phyloP scores from a whole-genome alignment of 2,797 vertebrate species.

The Darevskia mixta region DNA sequence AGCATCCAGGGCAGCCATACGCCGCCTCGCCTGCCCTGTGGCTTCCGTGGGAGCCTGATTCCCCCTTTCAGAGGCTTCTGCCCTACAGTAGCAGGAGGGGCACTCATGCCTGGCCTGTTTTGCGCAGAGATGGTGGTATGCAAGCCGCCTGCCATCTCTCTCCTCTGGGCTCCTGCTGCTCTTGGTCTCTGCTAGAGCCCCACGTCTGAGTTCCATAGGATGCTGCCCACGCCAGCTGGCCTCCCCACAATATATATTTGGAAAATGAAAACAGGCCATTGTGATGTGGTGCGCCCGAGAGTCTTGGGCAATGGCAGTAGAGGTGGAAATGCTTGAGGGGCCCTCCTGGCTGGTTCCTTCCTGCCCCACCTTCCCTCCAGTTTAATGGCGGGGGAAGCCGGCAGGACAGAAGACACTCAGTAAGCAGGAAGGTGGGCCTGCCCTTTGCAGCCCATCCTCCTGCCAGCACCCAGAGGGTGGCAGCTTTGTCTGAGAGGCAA shows the following conservation, averaged over 20 bases:
- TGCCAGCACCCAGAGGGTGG: neutral
- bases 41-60: neutral
- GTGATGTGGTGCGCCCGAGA: too few species aligned
- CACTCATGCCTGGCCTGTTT: neutral
- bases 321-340: too few species aligned
- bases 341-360: neutral
- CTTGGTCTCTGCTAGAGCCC: neutral
- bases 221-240: neutral
- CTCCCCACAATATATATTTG: too few species aligned
- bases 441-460: neutral
- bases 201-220: neutral
- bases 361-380: accelerated
- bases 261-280: too few species aligned
- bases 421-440: too few species aligned
- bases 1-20: too few species aligned
- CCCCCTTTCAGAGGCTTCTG: neutral
- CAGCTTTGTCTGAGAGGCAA: neutral
- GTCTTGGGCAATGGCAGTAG: neutral
- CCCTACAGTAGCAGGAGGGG: neutral
- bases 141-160: neutral
- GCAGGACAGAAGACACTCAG: too few species aligned
- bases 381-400: too few species aligned
- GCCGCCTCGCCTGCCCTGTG: neutral
- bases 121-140: neutral
- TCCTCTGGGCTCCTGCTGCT: neutral